Evolutionary conservation across 2,888 invertebrate genomes (phyloP), one percentile per base, ranked within the genome.

Genomic region (Agonopterix alstromeriana): DNA sequence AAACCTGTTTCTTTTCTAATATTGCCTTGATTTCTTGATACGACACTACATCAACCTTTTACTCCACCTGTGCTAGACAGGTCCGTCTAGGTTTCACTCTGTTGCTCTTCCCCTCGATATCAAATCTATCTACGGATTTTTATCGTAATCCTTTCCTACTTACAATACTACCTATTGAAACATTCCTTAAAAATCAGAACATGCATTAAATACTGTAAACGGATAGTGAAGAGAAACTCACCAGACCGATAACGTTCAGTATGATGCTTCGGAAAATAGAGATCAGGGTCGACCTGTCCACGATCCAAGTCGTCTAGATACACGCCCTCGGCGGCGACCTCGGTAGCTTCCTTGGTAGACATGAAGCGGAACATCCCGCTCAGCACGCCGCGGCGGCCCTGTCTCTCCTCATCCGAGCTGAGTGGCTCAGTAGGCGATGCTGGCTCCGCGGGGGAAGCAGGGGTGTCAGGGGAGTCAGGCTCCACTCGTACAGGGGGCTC

Each of bases 291-390:
- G 82, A 98, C 92, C 66, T 94, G 93, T 47, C 96, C 96, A 35
- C 95, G 92, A 73, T 96, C 96, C 53, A 97, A 90, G 70, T 98
- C 98, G 48, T 97, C 97, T 51, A 98, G 90, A 81, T 98, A 98
- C 58, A 98, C 94, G 49, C 96, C 97, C 61, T 95, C 95, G 10
- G 92, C 87, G 66, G 91, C 91, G 27, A 90, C 90, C 65, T 71
- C 70, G 11, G 66, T 57, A 8, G 73, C 70, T 45, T 82, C 83
- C 42, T 76, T 69, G 38, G 79, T 65, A 49, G 90, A 70, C 94
- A 98, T 98, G 81, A 98, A 98, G 58, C 95, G 95, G 80, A 98
- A 95, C 94, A 98, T 95, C 64, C 95, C 95, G 72, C 95, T 94
- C 55, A 97, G 90, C 91, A 97, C 95, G 41, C 97, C 97, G 55